phyloP scores from a whole-genome alignment of 2,797 vertebrate species.

The Peromyscus melanophrys region DNA sequence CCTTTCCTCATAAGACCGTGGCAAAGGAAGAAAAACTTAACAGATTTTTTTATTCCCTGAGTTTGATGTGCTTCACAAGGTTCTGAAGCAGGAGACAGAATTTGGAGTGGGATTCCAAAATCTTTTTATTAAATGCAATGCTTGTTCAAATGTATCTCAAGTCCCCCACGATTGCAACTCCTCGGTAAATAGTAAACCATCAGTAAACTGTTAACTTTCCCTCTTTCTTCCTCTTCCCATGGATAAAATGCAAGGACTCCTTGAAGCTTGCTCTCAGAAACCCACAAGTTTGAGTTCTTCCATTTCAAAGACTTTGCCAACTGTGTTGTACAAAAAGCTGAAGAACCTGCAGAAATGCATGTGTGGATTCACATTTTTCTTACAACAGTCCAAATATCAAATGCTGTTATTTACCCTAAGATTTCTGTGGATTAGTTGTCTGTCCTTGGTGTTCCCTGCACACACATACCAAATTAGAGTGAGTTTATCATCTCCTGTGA shows the following conservation, averaged over 20 bases:
- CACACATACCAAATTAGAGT: neutral
- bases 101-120: constrained; percentile 41
- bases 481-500: neutral
- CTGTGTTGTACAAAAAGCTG: neutral
- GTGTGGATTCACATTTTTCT: neutral
- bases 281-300: neutral
- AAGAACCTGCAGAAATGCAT: neutral
- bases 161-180: neutral
- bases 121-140: constrained; percentile 53
- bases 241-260: constrained; percentile 1
- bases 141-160: constrained; percentile 36
- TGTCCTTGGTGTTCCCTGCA: neutral
- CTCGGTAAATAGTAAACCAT: constrained; percentile 68
- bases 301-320: neutral
- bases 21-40: neutral
- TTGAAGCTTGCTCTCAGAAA: constrained; percentile 33
- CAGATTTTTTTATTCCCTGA: no score
- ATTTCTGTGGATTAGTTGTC: constrained; percentile 1
- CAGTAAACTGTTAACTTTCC: constrained; percentile 32
- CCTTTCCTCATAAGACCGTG: neutral
- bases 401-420: neutral
- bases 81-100: neutral
- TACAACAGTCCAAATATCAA: constrained; percentile 18
- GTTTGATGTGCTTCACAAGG: no score
- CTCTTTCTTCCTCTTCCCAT: neutral